A percentile compares a stretch with the other conserved stretches of the same genome.
phyloP scores from a whole-genome alignment of 2,113 vertebrate species.

The Capricornis sumatraensis region DNA sequence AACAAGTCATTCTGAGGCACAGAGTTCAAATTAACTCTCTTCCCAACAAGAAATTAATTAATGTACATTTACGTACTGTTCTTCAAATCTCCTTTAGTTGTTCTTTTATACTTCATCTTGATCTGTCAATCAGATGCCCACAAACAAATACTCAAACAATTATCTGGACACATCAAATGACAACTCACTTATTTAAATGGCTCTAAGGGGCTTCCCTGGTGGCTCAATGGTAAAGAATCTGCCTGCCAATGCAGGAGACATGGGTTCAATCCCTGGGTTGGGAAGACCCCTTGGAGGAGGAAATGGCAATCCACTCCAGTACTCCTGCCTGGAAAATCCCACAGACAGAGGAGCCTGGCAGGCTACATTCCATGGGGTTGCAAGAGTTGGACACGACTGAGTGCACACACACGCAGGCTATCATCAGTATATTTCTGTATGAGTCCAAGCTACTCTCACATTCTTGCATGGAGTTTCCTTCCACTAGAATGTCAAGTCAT shows the following conservation, averaged over 20 bases:
- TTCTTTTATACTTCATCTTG: not conserved
- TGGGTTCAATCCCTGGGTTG: not conserved
- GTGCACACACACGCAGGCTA: rapidly evolving
- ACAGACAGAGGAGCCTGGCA: not conserved
- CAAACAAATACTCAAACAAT: constrained; percentile 16
- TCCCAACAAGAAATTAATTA: not conserved
- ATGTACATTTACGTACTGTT: not conserved
- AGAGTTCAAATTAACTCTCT: not conserved
- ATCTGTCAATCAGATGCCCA: not conserved
- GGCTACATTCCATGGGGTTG: not conserved
- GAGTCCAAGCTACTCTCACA: not conserved
- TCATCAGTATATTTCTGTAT: not conserved
- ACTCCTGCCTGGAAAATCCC: not conserved
- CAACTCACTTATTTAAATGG: not conserved
- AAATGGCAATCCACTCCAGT: not conserved
- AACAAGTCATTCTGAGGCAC: not conserved
- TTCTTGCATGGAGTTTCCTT: not conserved
- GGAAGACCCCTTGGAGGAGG: not conserved
- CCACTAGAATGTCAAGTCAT: not conserved
- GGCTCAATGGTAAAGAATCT: not conserved
- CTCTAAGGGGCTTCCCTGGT: not conserved
- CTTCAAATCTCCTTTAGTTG: not conserved
- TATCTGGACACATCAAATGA: not conserved
- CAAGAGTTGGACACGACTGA: not conserved
- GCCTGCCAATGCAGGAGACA: not conserved